These are phyloP conservation scores for Chelonus formosanus DNA, from an alignment of 2,888 invertebrate genomes.

Conservation along the genomic window DNA sequence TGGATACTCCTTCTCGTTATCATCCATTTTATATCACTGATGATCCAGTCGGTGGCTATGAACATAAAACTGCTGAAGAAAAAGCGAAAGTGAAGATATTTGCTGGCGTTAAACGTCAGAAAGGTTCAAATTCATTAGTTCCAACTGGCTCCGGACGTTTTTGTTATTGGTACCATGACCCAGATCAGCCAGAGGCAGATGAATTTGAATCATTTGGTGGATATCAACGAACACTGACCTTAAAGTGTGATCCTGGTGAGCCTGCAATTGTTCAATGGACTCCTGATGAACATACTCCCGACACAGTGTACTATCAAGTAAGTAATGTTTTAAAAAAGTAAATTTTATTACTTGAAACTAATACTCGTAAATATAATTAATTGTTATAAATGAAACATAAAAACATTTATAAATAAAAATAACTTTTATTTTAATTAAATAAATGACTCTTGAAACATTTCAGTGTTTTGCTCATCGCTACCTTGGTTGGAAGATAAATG, in stretches of 20 bases:
- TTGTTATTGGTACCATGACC: constrained; percentile 88
- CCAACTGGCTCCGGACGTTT: constrained; percentile 85
- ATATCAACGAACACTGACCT: constrained; percentile 83
- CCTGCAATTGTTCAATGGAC: constrained; percentile 89
- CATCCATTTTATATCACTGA: constrained; percentile 95
- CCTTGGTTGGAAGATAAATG: constrained; percentile 95
- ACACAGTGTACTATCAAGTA: constrained; percentile 93
- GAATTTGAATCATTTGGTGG: constrained; percentile 89
- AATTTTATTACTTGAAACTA: background rate
- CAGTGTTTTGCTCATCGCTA: constrained; percentile 94
- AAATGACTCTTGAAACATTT: background rate
- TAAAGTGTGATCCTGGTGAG: constrained; percentile 84
- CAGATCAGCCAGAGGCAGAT: constrained; percentile 76
- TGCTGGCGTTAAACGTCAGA: constrained; percentile 79
- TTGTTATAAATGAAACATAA: background rate
- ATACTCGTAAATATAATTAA: too few relatives aligned
- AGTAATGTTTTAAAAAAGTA: constrained; percentile 16
- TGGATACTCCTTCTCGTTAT: constrained; percentile 81
- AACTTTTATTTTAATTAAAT: constrained; percentile 15
- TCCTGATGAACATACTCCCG: constrained; percentile 85
- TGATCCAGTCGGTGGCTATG: constrained; percentile 89
- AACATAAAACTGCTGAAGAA: constrained; percentile 83
- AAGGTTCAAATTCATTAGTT: constrained; percentile 70
- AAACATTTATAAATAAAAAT: background rate
- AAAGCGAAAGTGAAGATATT: constrained; percentile 80